These are phyloP conservation scores for Ptyas mucosa DNA, from an alignment of 2,113 vertebrate genomes.

Conservation along the genomic window DNA sequence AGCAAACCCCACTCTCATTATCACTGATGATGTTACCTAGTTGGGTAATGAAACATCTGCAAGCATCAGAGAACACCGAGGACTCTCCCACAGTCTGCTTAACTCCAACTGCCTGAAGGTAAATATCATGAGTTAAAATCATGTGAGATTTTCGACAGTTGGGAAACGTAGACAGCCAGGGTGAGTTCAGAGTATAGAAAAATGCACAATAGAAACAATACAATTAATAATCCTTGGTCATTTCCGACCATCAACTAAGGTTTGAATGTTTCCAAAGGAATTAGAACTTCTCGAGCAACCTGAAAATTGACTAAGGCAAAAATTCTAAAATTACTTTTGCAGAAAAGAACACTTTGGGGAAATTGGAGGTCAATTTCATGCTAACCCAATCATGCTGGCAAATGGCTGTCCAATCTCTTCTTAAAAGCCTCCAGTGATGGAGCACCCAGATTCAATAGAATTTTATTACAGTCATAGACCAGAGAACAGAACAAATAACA, in stretches of 20 bases:
- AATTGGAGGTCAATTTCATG: neutral
- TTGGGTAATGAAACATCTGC: neutral
- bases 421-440: too few species aligned
- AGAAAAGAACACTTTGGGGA: neutral
- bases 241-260: neutral
- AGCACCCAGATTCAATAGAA: too few species aligned
- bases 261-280: neutral
- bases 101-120: neutral
- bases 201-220: neutral
- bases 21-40: neutral
- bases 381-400: neutral
- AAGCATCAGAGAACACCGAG: neutral
- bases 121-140: neutral
- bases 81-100: neutral
- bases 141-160: neutral
- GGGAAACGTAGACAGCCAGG: neutral
- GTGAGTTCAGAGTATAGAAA: neutral
- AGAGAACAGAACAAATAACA: too few species aligned
- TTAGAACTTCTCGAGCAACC: neutral
- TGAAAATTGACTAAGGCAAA: neutral
- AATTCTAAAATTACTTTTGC: neutral
- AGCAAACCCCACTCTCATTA: neutral
- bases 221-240: neutral
- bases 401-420: too few species aligned
- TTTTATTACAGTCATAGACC: too few species aligned